Evolutionary conservation across 2,113 vertebrate species (phyloP).

Genomic region (Ceyx melanurus): DNA sequence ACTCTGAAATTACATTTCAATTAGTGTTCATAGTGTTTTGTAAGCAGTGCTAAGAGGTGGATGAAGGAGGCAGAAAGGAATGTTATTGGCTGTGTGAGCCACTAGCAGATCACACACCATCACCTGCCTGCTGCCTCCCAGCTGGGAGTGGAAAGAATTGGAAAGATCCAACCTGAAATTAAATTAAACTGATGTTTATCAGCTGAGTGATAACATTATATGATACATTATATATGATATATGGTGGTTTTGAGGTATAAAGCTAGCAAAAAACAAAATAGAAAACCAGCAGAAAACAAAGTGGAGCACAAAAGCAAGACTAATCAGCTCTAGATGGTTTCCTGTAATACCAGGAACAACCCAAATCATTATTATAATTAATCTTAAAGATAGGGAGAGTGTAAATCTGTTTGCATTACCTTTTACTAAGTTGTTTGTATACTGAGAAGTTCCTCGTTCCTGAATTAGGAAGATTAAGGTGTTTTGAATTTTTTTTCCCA

Average conservation of each 20-base stretch:
- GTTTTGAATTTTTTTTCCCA: neutral
- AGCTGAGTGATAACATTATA: neutral
- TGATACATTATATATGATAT: no score
- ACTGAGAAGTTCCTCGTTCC: neutral
- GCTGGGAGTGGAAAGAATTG: neutral
- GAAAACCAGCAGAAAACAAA: neutral
- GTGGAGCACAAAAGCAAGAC: neutral
- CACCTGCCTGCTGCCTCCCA: neutral
- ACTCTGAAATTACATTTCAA: slow-evolving; percentile 28
- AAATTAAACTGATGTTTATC: neutral
- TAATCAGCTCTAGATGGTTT: neutral
- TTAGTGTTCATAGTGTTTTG: slow-evolving; percentile 39
- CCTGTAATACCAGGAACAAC: neutral
- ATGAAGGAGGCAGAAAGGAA: slow-evolving; percentile 26
- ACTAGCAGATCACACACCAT: neutral
- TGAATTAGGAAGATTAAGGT: neutral
- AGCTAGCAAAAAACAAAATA: neutral
- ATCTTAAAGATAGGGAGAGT: neutral
- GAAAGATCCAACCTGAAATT: neutral
- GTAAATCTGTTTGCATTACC: neutral
- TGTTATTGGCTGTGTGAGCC: neutral
- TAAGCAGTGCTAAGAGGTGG: neutral
- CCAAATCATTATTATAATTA: neutral
- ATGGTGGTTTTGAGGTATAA: neutral
- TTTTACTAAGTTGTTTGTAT: neutral